Base-by-base conservation (phyloP, 1,140 invertebrate genomes). In the Musca domestica region DNA sequence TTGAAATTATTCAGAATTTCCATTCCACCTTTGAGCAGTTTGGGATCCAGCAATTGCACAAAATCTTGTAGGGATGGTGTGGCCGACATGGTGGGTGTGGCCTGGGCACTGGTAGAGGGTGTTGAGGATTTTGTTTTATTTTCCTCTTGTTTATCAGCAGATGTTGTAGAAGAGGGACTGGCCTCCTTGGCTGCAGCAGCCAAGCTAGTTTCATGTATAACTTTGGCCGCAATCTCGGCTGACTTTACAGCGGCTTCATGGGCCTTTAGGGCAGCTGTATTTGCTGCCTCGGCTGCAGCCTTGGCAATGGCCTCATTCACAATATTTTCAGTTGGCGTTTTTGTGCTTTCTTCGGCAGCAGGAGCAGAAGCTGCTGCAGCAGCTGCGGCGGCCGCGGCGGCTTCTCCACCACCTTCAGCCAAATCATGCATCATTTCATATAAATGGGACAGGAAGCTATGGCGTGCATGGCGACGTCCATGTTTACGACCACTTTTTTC, bases 1-100 rank as follows among this genome's bases (percentile, higher is more conserved):
- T 74, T 79, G 23, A 82, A 81, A 63, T 80, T 78, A 41, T 77
- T 79, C 6, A 79, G 67, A 30, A 80, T 75, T 52, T 81, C 73
- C 52, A 80, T 74, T 46, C 77, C 77, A 17, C 78, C 76, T 17
- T 73, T 73, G 74, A 80, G 73, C 30, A 74, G 79, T 30, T 79
- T 70, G 2, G 78, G 78, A 52, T 77, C 73, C 19, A 81, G 70
- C 27, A 78, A 75, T 63, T 78, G 77, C 0, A 74, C 41, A 1
- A 80, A 22, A 64, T 71, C 72, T 25, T 77, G 74, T 46, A 80
- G 65, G 25, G 61, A 64, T 12, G 69, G 69, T 46, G 66, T 64
- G 9, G 47, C 27, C 15, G 46, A 22, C 0, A 63, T 46, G 6
- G 70, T 30, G 71, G 77, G 17, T 66, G 73, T 64, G 64, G 30